A percentile compares a stretch with the other conserved stretches of the same genome.
These are phyloP conservation scores for Pristionchus fissidentatus DNA, from an alignment of 2,888 invertebrate species.

Conservation along the genomic window DNA sequence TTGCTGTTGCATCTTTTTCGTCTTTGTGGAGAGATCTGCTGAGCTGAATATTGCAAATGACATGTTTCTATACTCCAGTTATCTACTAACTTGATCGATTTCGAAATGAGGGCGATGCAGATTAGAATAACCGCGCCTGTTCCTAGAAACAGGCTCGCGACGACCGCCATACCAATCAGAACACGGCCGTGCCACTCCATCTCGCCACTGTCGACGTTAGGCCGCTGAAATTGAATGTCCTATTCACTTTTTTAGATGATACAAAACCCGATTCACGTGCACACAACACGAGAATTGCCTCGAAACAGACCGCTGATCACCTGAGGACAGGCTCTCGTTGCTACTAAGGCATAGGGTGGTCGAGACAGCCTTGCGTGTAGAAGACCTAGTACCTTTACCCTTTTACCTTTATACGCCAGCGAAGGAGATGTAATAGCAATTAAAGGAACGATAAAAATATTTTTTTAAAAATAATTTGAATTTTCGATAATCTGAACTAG, in stretches of 20 bases:
- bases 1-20: neutral
- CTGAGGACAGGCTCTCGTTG: no score
- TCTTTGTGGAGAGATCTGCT: neutral
- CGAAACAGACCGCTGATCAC: no score
- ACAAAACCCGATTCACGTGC: neutral
- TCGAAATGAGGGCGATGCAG: neutral
- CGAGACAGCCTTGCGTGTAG: no score
- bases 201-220: neutral
- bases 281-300: no score
- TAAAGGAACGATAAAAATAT: no score
- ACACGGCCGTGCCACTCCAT: neutral
- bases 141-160: neutral
- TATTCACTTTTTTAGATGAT: neutral
- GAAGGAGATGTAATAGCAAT: no score
- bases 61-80: neutral
- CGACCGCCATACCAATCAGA: neutral
- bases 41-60: no score
- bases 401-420: no score
- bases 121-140: neutral
- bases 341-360: no score
- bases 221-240: neutral
- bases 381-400: no score
- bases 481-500: no score
- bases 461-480: no score
- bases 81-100: neutral